These are phyloP conservation scores for Cataglyphis altisquamis DNA, from an alignment of 2,888 invertebrate species.

Conservation along the genomic window DNA sequence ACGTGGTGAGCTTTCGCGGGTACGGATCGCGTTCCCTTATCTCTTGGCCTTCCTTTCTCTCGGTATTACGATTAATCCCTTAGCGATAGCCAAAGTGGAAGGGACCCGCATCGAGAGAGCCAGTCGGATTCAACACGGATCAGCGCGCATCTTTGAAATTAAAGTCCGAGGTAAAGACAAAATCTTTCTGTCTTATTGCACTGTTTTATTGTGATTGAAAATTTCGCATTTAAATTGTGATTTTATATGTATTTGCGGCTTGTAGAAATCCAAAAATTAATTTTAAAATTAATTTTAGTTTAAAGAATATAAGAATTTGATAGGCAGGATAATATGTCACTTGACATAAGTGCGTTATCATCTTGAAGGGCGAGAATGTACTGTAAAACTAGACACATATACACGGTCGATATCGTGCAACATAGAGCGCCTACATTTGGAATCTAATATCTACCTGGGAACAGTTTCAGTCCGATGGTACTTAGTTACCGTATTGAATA, in stretches of 20 bases:
- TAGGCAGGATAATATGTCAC: neutral
- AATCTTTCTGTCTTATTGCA: neutral
- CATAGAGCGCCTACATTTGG: constrained; percentile 26
- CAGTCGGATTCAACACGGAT: neutral
- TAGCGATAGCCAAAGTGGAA: neutral
- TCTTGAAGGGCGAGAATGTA: constrained; percentile 16
- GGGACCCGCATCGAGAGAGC: neutral
- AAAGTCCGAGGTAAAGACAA: constrained; percentile 11
- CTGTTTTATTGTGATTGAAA: neutral
- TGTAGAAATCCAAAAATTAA: neutral
- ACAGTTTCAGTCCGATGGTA: constrained; percentile 34
- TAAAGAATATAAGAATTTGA: neutral
- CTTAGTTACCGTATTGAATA: constrained; percentile 47
- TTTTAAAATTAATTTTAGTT: neutral
- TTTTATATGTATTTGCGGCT: neutral
- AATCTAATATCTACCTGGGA: constrained; percentile 33
- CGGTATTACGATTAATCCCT: neutral
- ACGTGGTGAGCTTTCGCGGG: constrained; percentile 81
- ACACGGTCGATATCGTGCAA: constrained; percentile 45
- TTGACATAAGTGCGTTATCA: constrained; percentile 19
- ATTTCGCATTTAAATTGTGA: neutral
- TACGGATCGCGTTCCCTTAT: constrained; percentile 72
- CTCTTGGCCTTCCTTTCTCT: constrained; percentile 32
- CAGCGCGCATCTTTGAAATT: constrained; percentile 16
- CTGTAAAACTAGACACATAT: constrained; percentile 16